Base-by-base conservation (phyloP, 2,113 vertebrate species). In the Varanus komodoensis region DNA sequence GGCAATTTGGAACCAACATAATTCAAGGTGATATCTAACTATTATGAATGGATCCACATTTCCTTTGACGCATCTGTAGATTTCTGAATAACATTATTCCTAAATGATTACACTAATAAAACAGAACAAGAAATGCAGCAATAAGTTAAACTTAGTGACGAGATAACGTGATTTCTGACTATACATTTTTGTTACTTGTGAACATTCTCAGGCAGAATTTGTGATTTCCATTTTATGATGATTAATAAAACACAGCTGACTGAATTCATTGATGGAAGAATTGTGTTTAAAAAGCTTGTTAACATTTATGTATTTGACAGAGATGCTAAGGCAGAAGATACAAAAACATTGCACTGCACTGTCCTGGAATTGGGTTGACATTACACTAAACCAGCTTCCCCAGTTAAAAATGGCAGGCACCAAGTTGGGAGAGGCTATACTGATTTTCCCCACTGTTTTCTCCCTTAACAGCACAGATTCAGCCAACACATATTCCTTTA, bases 161-260 rank as follows among this genome's bases (percentile, higher is more conserved):
- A 38, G 50, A 32, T 44, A 44, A 44, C 78, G 3, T 54, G 86
- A 81, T 74, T 91, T 93, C 84, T 50, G 86, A 86, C 21, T 84
- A 9, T 88, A 1, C 32, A 7, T 82, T 68, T 93, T 50, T 83
- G 87, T 68, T 48, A 88, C 4, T 29, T 19, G 69, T 73, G 44
- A 68, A 48, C 4, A 92, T 83, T 78, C 81, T 88, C 57, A 86
- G 80, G 48, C 6, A 87, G 68, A 69, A 86, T 88, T 78, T 82
- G 2, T 90, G 78, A 82, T 89, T 83, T 94, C 48, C 77, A 1
- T 91, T 91, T 93, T 91, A 57, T 88, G 71, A 23, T 85, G 14
- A 89, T 92, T 92, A 96, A 88, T 93, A 92, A 93, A 95, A 89
- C 0, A 74, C 5, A 90, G 69, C 1, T 73, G n/a, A 94, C 14